Percentiles rank a stretch among this genome's conserved stretches.
Evolutionary conservation across 2,888 invertebrate genomes (phyloP).

Genomic region (Tenthredo amoena): DNA sequence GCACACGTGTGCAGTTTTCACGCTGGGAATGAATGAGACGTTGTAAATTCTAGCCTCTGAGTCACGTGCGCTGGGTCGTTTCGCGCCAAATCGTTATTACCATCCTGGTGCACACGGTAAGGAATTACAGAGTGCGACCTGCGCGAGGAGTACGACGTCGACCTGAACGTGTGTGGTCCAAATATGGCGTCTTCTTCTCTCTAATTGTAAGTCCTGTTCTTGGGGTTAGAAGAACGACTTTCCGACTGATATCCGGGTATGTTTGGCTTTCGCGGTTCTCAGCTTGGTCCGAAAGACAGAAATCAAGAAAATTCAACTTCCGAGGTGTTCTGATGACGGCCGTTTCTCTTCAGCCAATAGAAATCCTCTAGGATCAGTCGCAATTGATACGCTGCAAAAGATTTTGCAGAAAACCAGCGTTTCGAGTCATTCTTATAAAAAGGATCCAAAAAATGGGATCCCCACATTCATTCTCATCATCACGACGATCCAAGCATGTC

Average conservation of each 20-base stretch:
- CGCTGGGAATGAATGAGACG: constrained; percentile 24
- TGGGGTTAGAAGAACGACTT: neutral
- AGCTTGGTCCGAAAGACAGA: neutral
- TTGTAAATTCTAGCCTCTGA: constrained; percentile 31
- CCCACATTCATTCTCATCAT: no score
- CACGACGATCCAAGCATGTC: no score
- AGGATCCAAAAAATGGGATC: no score
- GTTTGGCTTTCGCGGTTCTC: neutral
- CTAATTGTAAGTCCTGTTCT: neutral
- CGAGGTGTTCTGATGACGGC: no score
- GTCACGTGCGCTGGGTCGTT: constrained; percentile 29
- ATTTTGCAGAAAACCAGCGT: no score
- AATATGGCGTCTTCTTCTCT: neutral
- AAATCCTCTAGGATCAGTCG: no score
- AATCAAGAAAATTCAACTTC: neutral
- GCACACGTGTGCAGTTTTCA: constrained; percentile 16
- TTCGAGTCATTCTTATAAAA: no score
- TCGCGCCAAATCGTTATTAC: constrained; percentile 36
- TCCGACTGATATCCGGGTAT: neutral
- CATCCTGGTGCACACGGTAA: neutral
- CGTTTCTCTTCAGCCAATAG: no score
- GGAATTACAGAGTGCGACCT: neutral
- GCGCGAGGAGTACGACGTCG: neutral
- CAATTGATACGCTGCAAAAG: no score
- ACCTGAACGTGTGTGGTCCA: constrained; percentile 29